Base-by-base conservation (phyloP, 2,888 invertebrate species). In the Netelia virgata region DNA sequence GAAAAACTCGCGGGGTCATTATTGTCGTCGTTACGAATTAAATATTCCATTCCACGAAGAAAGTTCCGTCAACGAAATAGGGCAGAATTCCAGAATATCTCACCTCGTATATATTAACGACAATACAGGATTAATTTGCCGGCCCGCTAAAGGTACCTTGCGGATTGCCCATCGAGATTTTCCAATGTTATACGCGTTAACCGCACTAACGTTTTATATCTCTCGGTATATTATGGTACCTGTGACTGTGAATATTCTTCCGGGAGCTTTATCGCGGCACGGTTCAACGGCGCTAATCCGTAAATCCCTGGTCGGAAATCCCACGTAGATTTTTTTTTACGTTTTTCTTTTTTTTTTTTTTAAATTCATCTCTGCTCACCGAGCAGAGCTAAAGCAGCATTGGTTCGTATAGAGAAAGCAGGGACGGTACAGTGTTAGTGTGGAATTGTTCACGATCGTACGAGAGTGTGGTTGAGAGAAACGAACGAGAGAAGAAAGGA, bases 141-240 rank as follows among this genome's bases (percentile, higher is more conserved):
- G 69, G 63, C 28, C 82, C 47, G 78, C 63, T 63, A 78, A 53
- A 78, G 78, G 70, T 74, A 78, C 53, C 41, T 69, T 68, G 41
- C 68, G 78, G 74, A 83, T 83, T 83, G 72, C 77, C 77, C 72
- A 77, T 73, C 64, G 85, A 80, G 82, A 81, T 80, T 85, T 47
- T 77, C 82, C 53, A 85, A 86, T 86, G 83, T 83, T 86, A 85
- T 85, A 84, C 82, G 79, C 80, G 80, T 86, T 85, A 86, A 86
- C 80, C 55, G 73, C 47, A 20, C 23, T 16, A 28, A 59, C 36
- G 20, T 63, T 74, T 55, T 70, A 61, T 75, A 50, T 76, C 66
- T 70, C 61, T 59, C 18, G 9, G 61, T 63, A 50, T 61, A 50
- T 50, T 50, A 50, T 28, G 9, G 47, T 16, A 41, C 16, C 20